Base-by-base conservation (phyloP, 2,888 invertebrate genomes). In the Electrophaes corylata region DNA sequence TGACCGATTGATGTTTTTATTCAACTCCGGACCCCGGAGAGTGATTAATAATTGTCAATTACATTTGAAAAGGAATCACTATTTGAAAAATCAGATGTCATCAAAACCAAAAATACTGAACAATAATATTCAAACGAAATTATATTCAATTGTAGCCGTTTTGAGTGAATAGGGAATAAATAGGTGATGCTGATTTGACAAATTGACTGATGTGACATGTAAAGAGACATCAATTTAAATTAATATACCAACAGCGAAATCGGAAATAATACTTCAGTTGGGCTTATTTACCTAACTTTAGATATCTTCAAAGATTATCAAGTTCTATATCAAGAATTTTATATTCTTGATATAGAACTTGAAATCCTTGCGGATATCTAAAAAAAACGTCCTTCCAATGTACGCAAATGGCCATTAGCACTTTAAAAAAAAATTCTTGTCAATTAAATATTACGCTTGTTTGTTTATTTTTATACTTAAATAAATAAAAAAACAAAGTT, bases 31-130 rank as follows among this genome's bases (percentile, higher is more conserved):
- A 47, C 64, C 64, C 68, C 8, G 26, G 54, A 43, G 67, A 58
- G 65, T 69, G 67, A 69, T 69, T 62, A 64, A 69, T 69, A 60
- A 58, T 53, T 51, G 51, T 62, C 64, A 64, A 66, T 65, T 65
- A 64, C 46, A 46, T 51, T 35, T 60, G 44, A 50, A 53, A 47
- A 26, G 16, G 40, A 37, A 52, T 31, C 31, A 19, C 20, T 35
- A 49, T 53, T 51, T 50, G 52, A 55, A 49, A 63, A 50, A 59
- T 56, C 58, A 55, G 60, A 44, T 62, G 60, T 62, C 62, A 52
- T 45, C 57, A 53, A 57, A 49, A 29, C 26, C 10, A 29, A 5
- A 1, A 29, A 29, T 29, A 10, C 26, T 29, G 10, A 43, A 43
- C n/a, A n/a, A n/a, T n/a, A n/a, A n/a, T n/a, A n/a, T 43, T 49